These are phyloP conservation scores for Xylota sylvarum DNA, from an alignment of 2,888 invertebrate species.

Conservation along the genomic window DNA sequence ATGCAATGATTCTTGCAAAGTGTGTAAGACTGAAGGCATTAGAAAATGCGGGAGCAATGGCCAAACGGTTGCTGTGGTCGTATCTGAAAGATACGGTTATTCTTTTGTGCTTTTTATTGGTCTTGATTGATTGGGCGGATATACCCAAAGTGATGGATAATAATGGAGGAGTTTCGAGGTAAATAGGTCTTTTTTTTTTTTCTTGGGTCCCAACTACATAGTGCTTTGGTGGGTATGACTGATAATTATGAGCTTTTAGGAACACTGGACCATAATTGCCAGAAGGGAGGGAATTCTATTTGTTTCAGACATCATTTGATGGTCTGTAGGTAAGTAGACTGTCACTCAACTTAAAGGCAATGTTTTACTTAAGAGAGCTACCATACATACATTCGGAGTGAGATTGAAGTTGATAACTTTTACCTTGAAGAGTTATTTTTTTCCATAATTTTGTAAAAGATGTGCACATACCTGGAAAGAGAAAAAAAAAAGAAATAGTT, in stretches of 20 bases:
- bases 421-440: too few species aligned
- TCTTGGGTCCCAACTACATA: neutral
- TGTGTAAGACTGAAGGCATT: neutral
- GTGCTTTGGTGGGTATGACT: neutral
- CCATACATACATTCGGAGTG: too few species aligned
- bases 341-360: too few species aligned
- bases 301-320: too few species aligned
- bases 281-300: neutral
- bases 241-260: conserved; percentile 45
- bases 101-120: conserved; percentile 79
- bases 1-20: conserved; percentile 72
- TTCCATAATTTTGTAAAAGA: neutral
- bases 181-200: conserved; percentile 46
- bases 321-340: too few species aligned
- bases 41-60: conserved; percentile 39
- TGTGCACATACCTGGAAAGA: neutral
- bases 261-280: conserved; percentile 21
- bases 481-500: neutral
- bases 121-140: conserved; percentile 81
- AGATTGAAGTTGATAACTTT: too few species aligned
- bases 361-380: too few species aligned
- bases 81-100: conserved; percentile 53
- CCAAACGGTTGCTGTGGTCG: neutral
- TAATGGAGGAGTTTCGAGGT: conserved; percentile 33
- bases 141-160: conserved; percentile 11